Conservation (phyloP, 2,888 invertebrate species). For the Erebia ligea region DNA sequence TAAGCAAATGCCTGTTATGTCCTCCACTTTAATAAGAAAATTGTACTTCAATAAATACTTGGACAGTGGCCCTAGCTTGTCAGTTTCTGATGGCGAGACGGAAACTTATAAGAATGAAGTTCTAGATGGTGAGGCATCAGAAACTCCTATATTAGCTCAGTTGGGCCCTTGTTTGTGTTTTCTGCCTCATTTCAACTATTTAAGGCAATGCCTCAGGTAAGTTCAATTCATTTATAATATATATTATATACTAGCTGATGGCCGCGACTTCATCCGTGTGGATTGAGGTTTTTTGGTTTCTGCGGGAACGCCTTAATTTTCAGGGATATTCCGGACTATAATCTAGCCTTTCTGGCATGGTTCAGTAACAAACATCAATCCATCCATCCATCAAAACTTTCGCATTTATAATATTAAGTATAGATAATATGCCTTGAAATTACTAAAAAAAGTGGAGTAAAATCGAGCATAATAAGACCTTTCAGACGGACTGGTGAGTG, state of each 20-base stretch:
- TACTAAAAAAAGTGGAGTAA: too few species aligned
- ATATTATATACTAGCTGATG: too few species aligned
- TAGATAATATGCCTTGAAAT: background rate
- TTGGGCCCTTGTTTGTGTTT: conserved; percentile 56
- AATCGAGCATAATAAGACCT: too few species aligned
- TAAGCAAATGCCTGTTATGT: conserved; percentile 60
- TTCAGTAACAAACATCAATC: too few species aligned
- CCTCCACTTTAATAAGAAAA: conserved; percentile 62
- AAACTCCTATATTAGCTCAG: conserved; percentile 48
- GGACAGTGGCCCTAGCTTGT: conserved; percentile 34
- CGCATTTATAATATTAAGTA: too few species aligned
- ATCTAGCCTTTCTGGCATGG: too few species aligned
- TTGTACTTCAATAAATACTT: conserved; percentile 55
- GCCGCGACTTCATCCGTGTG: too few species aligned
- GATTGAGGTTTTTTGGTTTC: too few species aligned
- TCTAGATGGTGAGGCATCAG: conserved; percentile 42
- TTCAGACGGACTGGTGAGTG: too few species aligned
- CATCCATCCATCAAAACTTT: too few species aligned
- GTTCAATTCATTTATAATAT: conserved; percentile 28
- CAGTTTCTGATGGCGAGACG: conserved; percentile 24
- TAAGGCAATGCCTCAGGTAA: conserved; percentile 58
- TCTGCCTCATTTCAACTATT: conserved; percentile 55
- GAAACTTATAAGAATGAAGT: conserved; percentile 44
- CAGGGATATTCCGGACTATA: too few species aligned
- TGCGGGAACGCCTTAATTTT: too few species aligned